phyloP scores from a whole-genome alignment of 1,140 invertebrate species.

The Caligus rogercresseyi region DNA sequence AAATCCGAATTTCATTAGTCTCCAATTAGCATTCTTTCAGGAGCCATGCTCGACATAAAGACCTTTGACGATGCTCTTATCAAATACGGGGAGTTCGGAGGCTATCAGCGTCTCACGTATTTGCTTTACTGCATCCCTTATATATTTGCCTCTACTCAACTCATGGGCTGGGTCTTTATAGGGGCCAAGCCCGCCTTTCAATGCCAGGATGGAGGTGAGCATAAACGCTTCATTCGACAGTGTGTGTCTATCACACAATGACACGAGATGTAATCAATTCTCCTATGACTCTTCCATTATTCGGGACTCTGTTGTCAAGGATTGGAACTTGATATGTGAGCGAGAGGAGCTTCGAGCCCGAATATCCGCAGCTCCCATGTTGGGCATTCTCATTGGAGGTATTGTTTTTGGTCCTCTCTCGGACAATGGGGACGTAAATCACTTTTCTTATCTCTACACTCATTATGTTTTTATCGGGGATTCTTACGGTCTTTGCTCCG shows the following conservation, averaged over 20 bases:
- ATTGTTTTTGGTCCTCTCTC: constrained; percentile 10
- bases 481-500: not conserved
- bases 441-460: constrained; percentile 11
- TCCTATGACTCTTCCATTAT: not conserved
- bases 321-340: constrained; percentile 14
- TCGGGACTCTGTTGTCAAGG: not conserved
- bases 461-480: not conserved
- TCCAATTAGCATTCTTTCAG: not conserved
- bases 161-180: constrained; percentile 19
- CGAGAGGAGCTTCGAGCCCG: not conserved
- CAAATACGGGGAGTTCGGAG: constrained; percentile 17
- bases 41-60: too few relatives aligned
- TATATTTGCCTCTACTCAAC: constrained; percentile 12
- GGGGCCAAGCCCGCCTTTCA: not conserved
- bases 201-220: too few relatives aligned
- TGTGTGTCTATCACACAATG: not conserved
- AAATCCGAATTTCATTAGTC: not conserved
- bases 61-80: not conserved
- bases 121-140: constrained; percentile 16
- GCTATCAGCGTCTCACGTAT: constrained; percentile 11
- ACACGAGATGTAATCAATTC: not conserved
- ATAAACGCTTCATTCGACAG: not conserved
- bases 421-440: constrained; percentile 14
- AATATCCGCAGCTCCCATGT: constrained; percentile 12
- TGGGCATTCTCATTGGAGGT: constrained; percentile 10